Evolutionary conservation across 2,113 vertebrate genomes (phyloP), one percentile per base, ranked within the genome.

Genomic region (Sciurus niger): DNA sequence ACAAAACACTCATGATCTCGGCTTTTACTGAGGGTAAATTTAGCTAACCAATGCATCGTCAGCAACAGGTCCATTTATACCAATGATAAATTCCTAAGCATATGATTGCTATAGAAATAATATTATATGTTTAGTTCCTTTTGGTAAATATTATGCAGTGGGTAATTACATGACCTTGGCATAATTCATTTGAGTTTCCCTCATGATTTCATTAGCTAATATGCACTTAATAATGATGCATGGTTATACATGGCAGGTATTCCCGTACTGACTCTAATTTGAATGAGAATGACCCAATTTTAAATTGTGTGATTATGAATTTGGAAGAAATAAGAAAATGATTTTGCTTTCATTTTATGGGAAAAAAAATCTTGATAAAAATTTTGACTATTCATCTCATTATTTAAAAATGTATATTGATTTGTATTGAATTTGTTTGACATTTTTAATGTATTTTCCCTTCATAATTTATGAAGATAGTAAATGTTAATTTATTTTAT

Each of bases 301-400:
- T 85, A 85, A 95, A 48, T 18, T 74, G 25, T 77, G 30, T 37
- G 13, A 17, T 34, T 40, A 40, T 40, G 40, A 40, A 84, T 82
- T 65, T n/a, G 4, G 6, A 22, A 43, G 85, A 32, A 84, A 63
- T 4, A n/a, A 84, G 20, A 74, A 24, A 51, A 12, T 17, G 3
- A 9, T 55, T 37, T 70, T 60, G 63, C 34, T 40, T 37, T 87
- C 32, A 46, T 55, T 89, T 70, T 78, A 48, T 74, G 16, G 32
- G 79, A 90, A 70, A 74, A 53, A 89, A 84, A 40, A 37, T 37
- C 7, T 93, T 90, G 20, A 68, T 53, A 84, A 43, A 32, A 67
- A 68, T 88, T 96, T 92, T 48, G 80, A 94, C 90, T 92, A 84
- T 70, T 24, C 67, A 87, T 93, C 6, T 37, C n/a, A 63, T 89